Base-by-base conservation (phyloP, 2,797 vertebrate genomes). In the Parambassis ranga region DNA sequence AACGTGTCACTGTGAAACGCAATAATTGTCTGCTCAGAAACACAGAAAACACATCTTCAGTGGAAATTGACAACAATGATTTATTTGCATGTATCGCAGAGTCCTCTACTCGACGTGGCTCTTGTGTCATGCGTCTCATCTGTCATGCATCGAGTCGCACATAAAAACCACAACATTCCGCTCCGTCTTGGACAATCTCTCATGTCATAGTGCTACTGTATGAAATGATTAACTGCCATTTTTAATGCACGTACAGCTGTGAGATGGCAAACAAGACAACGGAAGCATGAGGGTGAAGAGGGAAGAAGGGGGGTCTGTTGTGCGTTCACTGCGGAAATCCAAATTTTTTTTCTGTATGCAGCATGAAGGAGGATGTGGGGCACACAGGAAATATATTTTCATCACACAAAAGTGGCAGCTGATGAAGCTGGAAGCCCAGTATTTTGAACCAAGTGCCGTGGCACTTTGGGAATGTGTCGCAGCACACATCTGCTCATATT, bases 181-280 rank as follows among this genome's bases (percentile, higher is more conserved):
- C 63, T 81, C 64, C 55, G 57, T 82, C 32, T 48, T 1, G 5
- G 63, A 48, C 64, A 32, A 67, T 83, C 48, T 77, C 47, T 53
- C 41, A 2, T 43, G 68, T 77, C 65, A 47, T 27, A 1, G 48
- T 15, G 57, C 24, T 23, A 14, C 26, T 19, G 18, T 28, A 4
- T 30, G 52, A 69, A 36, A 79, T 86, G 72, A 87, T 82, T 68
- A 82, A 76, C 46, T 71, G 72, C 39, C 46, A 57, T 70, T 86
- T 81, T 56, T 70, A 62, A 83, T 73, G 49, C 15, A 48, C 19
- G 15, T 8, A 14, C 6, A 3, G 10, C 24, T 46, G 39, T 11
- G 33, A 68, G 69, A 61, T 35, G 48, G 42, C 14, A 58, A 67
- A 63, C 14, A 18, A 70, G 47, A 69, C 28, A 50, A 47, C 39